These are phyloP conservation scores for Protosalanx chinensis DNA, from an alignment of 2,797 vertebrate genomes.

Conservation along the genomic window DNA sequence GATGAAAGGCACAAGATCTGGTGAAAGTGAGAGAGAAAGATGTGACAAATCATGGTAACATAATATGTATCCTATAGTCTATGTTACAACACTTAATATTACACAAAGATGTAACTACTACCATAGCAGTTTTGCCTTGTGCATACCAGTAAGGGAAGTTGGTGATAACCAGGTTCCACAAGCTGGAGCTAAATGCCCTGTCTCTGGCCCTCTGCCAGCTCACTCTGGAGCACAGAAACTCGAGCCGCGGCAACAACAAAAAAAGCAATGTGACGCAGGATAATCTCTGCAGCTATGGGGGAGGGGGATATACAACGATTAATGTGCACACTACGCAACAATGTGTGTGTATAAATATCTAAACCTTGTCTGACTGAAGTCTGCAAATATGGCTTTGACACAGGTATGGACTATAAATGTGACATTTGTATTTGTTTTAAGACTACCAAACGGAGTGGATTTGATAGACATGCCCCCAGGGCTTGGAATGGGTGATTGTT, in stretches of 20 bases:
- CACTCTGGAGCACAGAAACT: conserved; percentile 68
- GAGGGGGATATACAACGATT: conserved; percentile 72
- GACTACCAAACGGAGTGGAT: too few relatives aligned
- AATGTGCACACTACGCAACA: conserved; percentile 41
- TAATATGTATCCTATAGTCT: not conserved
- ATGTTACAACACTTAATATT: too few relatives aligned
- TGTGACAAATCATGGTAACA: not conserved
- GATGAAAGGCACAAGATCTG: conserved; percentile 18
- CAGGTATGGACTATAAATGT: too few relatives aligned
- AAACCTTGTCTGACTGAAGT: conserved; percentile 23
- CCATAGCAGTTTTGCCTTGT: too few relatives aligned
- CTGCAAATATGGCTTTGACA: too few relatives aligned
- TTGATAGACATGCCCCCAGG: too few relatives aligned
- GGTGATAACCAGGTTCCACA: not conserved
- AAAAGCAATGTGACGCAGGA: conserved; percentile 70
- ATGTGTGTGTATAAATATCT: conserved; percentile 25
- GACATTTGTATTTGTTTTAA: too few relatives aligned
- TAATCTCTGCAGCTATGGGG: conserved; percentile 72
- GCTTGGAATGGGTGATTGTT: too few relatives aligned
- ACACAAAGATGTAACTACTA: not conserved
- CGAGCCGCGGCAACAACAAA: conserved; percentile 56
- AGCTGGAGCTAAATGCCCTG: conserved; percentile 61
- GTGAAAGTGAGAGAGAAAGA: conserved; percentile 28
- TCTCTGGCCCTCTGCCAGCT: conserved; percentile 76
- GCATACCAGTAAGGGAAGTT: not conserved